phyloP scores from a whole-genome alignment of 2,797 vertebrate species.

The Todus mexicanus region DNA sequence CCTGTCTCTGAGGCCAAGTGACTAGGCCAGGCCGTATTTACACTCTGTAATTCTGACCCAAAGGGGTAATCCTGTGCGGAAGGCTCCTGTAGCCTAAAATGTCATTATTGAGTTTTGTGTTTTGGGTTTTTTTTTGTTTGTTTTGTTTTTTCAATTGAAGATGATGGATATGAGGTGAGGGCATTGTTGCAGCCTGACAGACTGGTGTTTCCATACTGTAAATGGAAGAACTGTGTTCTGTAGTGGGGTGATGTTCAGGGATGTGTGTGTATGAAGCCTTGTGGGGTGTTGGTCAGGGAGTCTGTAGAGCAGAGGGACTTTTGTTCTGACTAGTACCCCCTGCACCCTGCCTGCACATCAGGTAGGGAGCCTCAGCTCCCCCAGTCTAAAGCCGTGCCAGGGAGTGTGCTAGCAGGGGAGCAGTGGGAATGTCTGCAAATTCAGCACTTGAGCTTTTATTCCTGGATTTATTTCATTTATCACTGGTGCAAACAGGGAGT shows the following conservation, averaged over 20 bases:
- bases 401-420: neutral
- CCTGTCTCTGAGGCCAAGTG: neutral
- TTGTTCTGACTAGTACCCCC: neutral
- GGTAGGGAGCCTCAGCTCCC: neutral
- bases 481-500: neutral
- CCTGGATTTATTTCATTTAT: neutral
- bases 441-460: neutral
- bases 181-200: neutral
- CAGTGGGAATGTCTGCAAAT: neutral
- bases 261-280: neutral
- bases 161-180: neutral
- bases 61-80: neutral
- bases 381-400: neutral
- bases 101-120: neutral
- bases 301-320: neutral
- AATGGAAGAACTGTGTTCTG: neutral
- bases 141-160: neutral
- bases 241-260: accelerated
- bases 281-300: neutral
- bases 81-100: neutral
- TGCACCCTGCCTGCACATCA: neutral
- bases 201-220: neutral
- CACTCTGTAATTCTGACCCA: neutral
- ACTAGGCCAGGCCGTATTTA: neutral
- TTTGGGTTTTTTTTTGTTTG: no score